Conservation (phyloP, 2,888 invertebrate species). For the Cheilosia scutellata region DNA sequence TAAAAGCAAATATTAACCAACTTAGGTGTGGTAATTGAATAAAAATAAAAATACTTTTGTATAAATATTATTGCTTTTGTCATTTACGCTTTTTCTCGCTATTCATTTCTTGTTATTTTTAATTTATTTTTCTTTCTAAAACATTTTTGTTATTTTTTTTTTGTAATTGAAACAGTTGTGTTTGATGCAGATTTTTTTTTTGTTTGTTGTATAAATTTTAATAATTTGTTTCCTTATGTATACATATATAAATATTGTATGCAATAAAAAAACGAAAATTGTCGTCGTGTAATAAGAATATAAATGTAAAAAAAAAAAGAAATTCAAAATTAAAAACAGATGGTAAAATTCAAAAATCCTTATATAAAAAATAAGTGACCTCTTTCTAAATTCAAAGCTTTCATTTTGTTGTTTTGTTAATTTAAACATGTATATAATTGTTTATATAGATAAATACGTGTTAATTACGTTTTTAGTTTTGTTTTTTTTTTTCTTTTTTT, state of each 20-base stretch:
- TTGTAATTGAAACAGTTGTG: slow-evolving; percentile 60
- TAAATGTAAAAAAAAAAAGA: slow-evolving; percentile 26
- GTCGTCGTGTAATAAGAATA: slow-evolving; percentile 24
- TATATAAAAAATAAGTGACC: slow-evolving; percentile 75
- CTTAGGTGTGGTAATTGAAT: slow-evolving; percentile 17
- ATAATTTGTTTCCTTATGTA: slow-evolving; percentile 28
- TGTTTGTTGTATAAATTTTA: slow-evolving; percentile 12
- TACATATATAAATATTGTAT: slow-evolving; percentile 45
- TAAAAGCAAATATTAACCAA: slow-evolving; percentile 14
- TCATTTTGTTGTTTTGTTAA: slow-evolving; percentile 56
- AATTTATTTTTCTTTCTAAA: slow-evolving; percentile 10
- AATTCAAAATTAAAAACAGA: slow-evolving; percentile 11
- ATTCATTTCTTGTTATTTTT: slow-evolving; percentile 31
- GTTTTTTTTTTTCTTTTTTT: background rate
- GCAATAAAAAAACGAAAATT: slow-evolving; percentile 37
- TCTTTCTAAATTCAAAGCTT: slow-evolving; percentile 74
- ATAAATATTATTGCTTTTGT: slow-evolving; percentile 75
- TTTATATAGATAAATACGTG: slow-evolving; percentile 64
- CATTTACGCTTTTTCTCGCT: slow-evolving; percentile 52
- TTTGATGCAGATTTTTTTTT: slow-evolving; percentile 38
- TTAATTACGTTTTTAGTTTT: slow-evolving; percentile 37
- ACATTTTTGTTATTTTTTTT: slow-evolving; percentile 3
- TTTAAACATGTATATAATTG: slow-evolving; percentile 70
- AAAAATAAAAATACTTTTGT: slow-evolving; percentile 30
- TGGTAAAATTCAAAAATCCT: slow-evolving; percentile 57